These are phyloP conservation scores for Uropetala carovei DNA, from an alignment of 2,888 invertebrate species.

Conservation along the genomic window DNA sequence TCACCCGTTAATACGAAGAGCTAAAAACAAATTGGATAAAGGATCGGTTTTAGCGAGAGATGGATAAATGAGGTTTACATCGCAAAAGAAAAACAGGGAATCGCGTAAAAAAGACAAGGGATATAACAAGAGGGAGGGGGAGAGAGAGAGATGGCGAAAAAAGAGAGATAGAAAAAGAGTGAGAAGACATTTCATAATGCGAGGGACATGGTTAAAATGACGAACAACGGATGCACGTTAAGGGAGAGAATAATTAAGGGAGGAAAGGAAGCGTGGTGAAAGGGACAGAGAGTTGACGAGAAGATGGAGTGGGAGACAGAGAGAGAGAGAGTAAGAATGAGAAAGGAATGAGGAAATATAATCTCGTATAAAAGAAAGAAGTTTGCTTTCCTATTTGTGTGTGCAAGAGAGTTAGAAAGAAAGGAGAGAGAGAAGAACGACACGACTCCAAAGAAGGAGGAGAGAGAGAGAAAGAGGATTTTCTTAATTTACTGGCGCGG, in stretches of 20 bases:
- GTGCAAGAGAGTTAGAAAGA: neutral
- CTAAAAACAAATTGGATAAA: too few relatives aligned
- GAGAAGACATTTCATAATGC: neutral
- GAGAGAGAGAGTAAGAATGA: slow-evolving; percentile 67
- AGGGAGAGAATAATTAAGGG: neutral
- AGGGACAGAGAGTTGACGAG: neutral
- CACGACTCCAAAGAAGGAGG: neutral
- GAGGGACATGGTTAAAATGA: neutral
- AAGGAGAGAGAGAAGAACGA: neutral
- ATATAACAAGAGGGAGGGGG: neutral
- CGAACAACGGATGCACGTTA: neutral
- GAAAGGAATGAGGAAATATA: neutral
- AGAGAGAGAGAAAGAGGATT: neutral
- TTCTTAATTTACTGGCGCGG: slow-evolving; percentile 1
- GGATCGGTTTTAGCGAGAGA: too few relatives aligned
- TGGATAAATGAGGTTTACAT: neutral
- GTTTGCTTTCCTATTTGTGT: neutral
- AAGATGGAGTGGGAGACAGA: slow-evolving; percentile 37
- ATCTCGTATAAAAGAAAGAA: neutral
- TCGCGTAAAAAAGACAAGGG: neutral
- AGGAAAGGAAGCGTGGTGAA: neutral
- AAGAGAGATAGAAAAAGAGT: neutral
- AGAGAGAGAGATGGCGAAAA: too few relatives aligned
- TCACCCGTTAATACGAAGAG: too few relatives aligned
- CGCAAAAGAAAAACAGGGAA: neutral